Conservation (phyloP, 2,113 vertebrate species). For the Cygnus buccinator region DNA sequence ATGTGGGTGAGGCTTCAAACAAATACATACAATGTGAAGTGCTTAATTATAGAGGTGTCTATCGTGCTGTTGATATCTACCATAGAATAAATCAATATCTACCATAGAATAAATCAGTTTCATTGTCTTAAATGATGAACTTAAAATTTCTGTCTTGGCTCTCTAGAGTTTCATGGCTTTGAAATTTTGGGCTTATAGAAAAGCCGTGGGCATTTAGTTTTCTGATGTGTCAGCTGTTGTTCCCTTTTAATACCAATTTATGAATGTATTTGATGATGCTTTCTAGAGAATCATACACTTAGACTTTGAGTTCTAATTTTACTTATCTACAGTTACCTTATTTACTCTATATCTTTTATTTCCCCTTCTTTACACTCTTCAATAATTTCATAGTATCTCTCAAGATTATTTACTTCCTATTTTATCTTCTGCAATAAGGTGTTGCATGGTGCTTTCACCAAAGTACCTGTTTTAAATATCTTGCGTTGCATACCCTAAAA, state of each 20-base stretch:
- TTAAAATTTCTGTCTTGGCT: not conserved
- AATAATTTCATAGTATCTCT: not conserved
- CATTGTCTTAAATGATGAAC: not conserved
- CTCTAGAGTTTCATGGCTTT: not conserved
- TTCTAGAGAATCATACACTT: not conserved
- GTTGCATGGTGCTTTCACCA: not conserved
- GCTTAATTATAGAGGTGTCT: not conserved
- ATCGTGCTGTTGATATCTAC: accelerated
- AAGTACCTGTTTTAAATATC: not conserved
- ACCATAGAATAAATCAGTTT: not conserved
- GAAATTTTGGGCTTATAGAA: not conserved
- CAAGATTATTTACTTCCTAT: not conserved
- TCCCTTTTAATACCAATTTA: not conserved
- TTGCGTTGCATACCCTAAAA: not conserved
- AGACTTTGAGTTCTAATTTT: not conserved
- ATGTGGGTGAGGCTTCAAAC: not conserved
- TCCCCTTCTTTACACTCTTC: accelerated
- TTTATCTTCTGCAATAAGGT: not conserved
- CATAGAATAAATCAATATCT: not conserved
- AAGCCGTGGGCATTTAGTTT: not conserved
- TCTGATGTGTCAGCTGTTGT: not conserved
- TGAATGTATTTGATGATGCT: not conserved
- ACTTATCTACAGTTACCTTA: not conserved
- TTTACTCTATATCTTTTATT: not conserved
- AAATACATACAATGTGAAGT: not conserved